Evolutionary conservation across 2,797 vertebrate species (phyloP), one percentile per base, ranked within the genome.

Genomic region (Melopsittacus undulatus): DNA sequence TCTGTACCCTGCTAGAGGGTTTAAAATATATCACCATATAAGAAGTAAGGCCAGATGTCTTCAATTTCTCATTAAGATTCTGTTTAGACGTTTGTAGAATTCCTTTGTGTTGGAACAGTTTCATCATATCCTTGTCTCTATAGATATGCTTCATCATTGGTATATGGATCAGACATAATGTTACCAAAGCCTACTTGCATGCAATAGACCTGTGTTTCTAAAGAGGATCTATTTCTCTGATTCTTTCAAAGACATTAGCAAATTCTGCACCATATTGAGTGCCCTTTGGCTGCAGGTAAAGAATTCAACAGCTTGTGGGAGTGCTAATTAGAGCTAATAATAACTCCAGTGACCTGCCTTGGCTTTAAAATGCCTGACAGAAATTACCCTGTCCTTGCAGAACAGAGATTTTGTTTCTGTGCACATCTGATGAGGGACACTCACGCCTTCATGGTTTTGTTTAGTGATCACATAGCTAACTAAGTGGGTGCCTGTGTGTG

Each of bases 261-360:
- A 89, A 93, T 70, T 94, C 86, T 70, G 66, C 59, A 82, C 85
- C 61, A 38, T 90, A 95, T 89, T 94, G 93, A 81, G 92, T 62
- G 56, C 66, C 87, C 78, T 88, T 93, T 88, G 73, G 89, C 63
- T 64, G 69, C 70, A 79, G 18, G 88, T 95, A 51, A 91, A 83
- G 78, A 79, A 94, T 82, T 86, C 89, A 75, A 59, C 90, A 81
- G 77, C 83, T 93, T 91, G 73, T 67, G 92, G 67, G 73, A 78
- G 64, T 85, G 85, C 92, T 96, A 94, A 95, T 77, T 90, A 95
- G 84, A 69, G 34, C 95, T 88, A 93, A 89, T 92, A 96, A 97
- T 93, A 96, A 87, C 81, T 94, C 72, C 30, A 57, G 0, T 86
- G 89, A 87, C 91, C 96, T 95, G 86, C 94, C 76, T 83, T 83